A percentile compares a stretch with the other conserved stretches of the same genome.
Conservation (phyloP, 2,113 vertebrate genomes). For the Phrynosoma blainvillii region DNA sequence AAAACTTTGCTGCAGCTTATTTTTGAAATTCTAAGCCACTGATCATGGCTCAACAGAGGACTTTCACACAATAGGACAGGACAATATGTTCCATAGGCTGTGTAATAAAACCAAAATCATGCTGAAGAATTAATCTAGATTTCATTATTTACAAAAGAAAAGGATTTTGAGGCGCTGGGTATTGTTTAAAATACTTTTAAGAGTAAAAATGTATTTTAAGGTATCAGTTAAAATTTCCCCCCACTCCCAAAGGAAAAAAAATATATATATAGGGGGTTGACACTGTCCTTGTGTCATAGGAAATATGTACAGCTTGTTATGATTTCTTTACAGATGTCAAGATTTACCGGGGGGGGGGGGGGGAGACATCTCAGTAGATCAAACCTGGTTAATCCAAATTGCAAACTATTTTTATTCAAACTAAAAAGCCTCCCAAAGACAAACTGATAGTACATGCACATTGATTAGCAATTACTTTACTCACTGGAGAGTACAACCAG, state of each 20-base stretch:
- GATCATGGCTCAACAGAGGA: not conserved
- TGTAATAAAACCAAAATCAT: not conserved
- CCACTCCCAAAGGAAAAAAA: not conserved
- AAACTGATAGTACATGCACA: constrained; percentile 81
- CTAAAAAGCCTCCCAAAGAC: constrained; percentile 83
- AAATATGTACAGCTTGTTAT: not conserved
- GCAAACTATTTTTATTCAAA: constrained; percentile 86
- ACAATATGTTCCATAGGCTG: no score
- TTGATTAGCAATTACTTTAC: constrained; percentile 77
- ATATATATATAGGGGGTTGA: not conserved
- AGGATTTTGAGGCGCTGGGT: not conserved
- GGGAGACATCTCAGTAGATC: constrained; percentile 64
- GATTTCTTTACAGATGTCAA: not conserved
- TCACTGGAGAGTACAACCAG: constrained; percentile 73
- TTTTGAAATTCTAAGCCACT: not conserved
- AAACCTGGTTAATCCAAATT: constrained; percentile 81
- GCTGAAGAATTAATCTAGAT: not conserved
- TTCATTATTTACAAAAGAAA: not conserved
- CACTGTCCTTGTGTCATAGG: not conserved
- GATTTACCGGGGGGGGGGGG: constrained; percentile 20
- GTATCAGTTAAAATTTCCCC: not conserved
- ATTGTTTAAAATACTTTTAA: not conserved
- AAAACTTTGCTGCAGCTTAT: not conserved
- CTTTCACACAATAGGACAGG: not conserved
- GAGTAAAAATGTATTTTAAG: no score